Evolutionary conservation across 2,888 invertebrate species (phyloP), one percentile per base, ranked within the genome.

Genomic region (Agrochola circellaris): DNA sequence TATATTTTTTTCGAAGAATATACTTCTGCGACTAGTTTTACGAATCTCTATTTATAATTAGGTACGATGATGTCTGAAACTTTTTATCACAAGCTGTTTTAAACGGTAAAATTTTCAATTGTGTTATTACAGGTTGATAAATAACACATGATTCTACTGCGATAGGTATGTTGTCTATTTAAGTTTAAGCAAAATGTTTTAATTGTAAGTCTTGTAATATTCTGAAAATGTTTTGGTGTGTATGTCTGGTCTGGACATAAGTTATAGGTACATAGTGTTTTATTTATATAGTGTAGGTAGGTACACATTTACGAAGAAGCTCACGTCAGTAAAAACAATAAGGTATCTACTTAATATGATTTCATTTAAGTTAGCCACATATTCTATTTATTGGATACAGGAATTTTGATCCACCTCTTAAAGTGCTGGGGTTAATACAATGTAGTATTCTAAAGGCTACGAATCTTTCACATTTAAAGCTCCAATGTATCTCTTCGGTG

Each of bases 131-230:
- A 51, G 26, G 11, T 38, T 45, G 34, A 30, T 23, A 23, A 26
- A 6, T 20, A 30, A 58, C 5, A 45, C 34, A 23, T 72, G 56
- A 58, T 78, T 78, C 38, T 71, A 51, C 71, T 78, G 64, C 64
- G 71, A 71, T 34, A 56, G 45, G 9, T 15, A 17, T n/a, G 5
- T 34, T 34, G n/a, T 26, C 6, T 56, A 23, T 45, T 48, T n/a
- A n/a, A 2, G 5, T 23, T 13, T 17, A n/a, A 11, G 7, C n/a
- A 58, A 20, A 26, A 13, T 69, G n/a, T 69, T 73, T 60, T 51
- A 17, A 51, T 23, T 42, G 60, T 17, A 38, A n/a, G 48, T 34
- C 34, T 34, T 34, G 34, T 26, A 23, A 34, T 48, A 23, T 62
- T 48, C 23, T 11, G 30, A 45, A 60, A 58, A 68, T 9, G 6